Base-by-base conservation (phyloP, 2,888 invertebrate genomes). In the Eledona agricola region DNA sequence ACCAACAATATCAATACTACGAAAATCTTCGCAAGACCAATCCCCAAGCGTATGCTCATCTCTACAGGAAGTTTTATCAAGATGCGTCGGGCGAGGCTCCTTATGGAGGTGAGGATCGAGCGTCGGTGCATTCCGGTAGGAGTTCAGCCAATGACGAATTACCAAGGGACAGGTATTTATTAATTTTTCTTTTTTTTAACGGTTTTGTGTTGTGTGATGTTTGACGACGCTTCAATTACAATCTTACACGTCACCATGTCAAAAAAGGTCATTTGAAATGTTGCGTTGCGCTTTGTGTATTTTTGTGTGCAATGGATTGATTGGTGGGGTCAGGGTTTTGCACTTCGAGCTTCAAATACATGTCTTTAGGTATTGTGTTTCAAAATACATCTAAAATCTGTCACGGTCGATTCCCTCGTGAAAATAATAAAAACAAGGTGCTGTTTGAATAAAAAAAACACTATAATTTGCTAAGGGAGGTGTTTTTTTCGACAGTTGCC, bases 111-210 rank as follows among this genome's bases (percentile, higher is more conserved):
- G 88, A 88, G 65, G 89, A 88, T 60, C 81, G 89, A 59, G 88
- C 85, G 57, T 89, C 89, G 64, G 88, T 89, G 42, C 90, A 90
- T 79, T 91, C 91, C 9, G 92, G 91, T 31, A 83, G 90, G 63
- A 90, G 90, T 77, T 90, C 90, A 54, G 84, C 88, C 62, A 87
- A 88, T 72, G 89, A 87, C 26, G 79, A 78, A 53, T 50, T 76
- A 7, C 64, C 63, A 5, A 84, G 81, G 65, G 80, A 83, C 63
- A 82, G 86, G 79, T 84, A 78, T 1, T 19, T 31, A 12, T 3
- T 19, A 7, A 13, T 16, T 7, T 9, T 47, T 19, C 42, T 7
- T 19, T 17, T 32, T 13, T 17, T 10, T 45, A 4, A 31, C 5
- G 2, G 2, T 40, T 40, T 43, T 28, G 29, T 9, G 12, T 28